Conservation (phyloP, 2,888 invertebrate genomes). For the Lycophotia porphyrea region DNA sequence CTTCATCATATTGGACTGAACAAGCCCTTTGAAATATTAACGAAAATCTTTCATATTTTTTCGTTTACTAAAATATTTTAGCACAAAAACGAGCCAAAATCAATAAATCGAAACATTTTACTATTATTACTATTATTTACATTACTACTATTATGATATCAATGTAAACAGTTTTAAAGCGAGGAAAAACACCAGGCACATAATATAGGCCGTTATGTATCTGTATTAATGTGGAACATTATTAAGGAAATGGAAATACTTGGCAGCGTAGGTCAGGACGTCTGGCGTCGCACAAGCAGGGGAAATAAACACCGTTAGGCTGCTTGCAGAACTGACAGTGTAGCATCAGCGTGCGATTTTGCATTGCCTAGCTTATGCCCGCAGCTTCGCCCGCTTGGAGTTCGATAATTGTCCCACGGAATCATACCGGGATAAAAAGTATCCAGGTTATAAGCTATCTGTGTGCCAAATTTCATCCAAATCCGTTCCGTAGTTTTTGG, state of each 20-base stretch:
- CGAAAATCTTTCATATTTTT: neutral
- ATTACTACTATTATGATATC: constrained; percentile 13
- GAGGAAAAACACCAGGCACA: constrained; percentile 29
- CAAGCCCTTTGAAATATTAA: neutral
- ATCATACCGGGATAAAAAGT: no score
- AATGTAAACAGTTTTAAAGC: constrained; percentile 12
- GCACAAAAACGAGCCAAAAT: constrained; percentile 1
- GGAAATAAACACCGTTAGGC: constrained; percentile 64
- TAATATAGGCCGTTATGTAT: constrained; percentile 33
- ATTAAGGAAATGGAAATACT: constrained; percentile 66
- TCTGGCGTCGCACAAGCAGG: constrained; percentile 61
- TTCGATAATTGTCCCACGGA: no score
- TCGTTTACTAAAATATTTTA: neutral
- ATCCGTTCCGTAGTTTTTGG: no score
- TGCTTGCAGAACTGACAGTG: constrained; percentile 44
- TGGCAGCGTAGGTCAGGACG: constrained; percentile 69
- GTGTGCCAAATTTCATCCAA: no score
- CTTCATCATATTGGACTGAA: neutral
- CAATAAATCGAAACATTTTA: constrained; percentile 13
- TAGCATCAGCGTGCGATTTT: no score
- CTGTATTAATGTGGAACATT: constrained; percentile 53
- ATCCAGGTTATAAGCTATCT: no score
- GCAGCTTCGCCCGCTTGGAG: no score
- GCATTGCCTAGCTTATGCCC: no score
- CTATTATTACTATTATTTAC: no score